Percentiles rank a stretch among this genome's conserved stretches.
Evolutionary conservation across 2,113 vertebrate species (phyloP).

Genomic region (Aix galericulata): DNA sequence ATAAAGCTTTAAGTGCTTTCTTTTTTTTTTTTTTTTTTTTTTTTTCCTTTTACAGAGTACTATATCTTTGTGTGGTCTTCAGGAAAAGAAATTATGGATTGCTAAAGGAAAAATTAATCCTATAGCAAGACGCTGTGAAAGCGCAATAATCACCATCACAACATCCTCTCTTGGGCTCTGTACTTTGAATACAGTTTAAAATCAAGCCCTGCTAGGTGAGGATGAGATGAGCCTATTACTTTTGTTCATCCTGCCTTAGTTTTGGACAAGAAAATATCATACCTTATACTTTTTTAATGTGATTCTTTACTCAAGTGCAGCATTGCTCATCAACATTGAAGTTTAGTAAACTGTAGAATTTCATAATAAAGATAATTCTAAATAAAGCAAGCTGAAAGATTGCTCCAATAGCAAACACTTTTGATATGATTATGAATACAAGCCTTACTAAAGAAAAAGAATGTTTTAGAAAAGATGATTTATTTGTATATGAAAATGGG

Average conservation of each 20-base stretch:
- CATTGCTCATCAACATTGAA: slow-evolving; percentile 34
- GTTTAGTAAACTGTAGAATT: slow-evolving; percentile 51
- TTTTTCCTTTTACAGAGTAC: slow-evolving; percentile 10
- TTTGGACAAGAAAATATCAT: slow-evolving; percentile 28
- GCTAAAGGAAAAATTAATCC: slow-evolving; percentile 13
- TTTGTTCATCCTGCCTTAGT: slow-evolving; percentile 31
- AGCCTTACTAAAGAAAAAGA: slow-evolving; percentile 61
- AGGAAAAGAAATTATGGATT: slow-evolving; percentile 20
- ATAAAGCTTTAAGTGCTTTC: slow-evolving; percentile 34
- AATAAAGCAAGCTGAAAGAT: slow-evolving; percentile 50
- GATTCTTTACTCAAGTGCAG: slow-evolving; percentile 51
- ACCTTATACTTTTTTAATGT: slow-evolving; percentile 43
- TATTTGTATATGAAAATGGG: slow-evolving; percentile 60
- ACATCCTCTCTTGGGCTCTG: slow-evolving; percentile 1
- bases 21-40: not conserved
- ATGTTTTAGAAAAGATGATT: slow-evolving; percentile 53
- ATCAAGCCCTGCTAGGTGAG: slow-evolving; percentile 10
- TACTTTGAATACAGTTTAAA: slow-evolving; percentile 46
- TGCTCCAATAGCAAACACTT: slow-evolving; percentile 43
- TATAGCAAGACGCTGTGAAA: slow-evolving; percentile 16
- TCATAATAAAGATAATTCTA: slow-evolving; percentile 48
- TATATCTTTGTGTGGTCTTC: not conserved
- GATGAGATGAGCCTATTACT: slow-evolving; percentile 27
- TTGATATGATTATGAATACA: slow-evolving; percentile 53
- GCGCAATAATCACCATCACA: slow-evolving; percentile 15